A percentile compares a stretch with the other conserved stretches of the same genome.
Conservation (phyloP, 2,797 vertebrate species). For the Lacerta agilis region DNA sequence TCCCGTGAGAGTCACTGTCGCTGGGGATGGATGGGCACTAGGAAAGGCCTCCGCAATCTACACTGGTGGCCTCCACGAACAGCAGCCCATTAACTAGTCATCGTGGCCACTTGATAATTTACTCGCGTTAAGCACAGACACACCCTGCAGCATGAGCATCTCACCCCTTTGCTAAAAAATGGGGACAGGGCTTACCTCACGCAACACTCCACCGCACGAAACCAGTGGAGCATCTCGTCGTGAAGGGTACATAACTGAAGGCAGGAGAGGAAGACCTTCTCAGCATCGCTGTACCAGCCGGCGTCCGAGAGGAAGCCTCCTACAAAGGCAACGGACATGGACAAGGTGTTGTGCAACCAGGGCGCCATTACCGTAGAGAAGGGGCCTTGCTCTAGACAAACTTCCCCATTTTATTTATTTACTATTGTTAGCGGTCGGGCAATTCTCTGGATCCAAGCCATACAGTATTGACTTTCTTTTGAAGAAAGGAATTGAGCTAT, state of each 20-base stretch:
- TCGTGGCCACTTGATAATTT: background rate
- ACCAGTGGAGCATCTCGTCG: constrained; percentile 96
- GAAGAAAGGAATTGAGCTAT: too few species aligned
- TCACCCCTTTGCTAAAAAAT: too few species aligned
- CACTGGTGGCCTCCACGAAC: background rate
- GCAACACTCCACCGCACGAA: constrained; percentile 95
- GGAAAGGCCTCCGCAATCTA: too few species aligned
- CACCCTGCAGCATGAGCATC: background rate
- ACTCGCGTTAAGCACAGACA: background rate
- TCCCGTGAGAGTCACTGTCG: background rate
- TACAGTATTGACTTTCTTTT: background rate
- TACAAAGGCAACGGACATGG: constrained; percentile 63
- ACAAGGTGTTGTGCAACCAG: constrained; percentile 12
- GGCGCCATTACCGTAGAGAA: background rate
- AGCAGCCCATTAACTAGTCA: background rate
- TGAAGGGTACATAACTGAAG: constrained; percentile 96
- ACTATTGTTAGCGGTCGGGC: background rate
- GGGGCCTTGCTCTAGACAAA: background rate
- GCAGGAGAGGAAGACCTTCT: constrained; percentile 97
- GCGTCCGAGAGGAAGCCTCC: constrained; percentile 98
- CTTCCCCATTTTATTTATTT: background rate
- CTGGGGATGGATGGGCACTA: background rate
- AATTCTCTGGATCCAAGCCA: background rate
- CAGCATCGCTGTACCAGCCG: constrained; percentile 98
- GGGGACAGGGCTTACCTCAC: constrained; percentile 84